Conservation (phyloP, 2,797 vertebrate species). For the Xenopus petersii region DNA sequence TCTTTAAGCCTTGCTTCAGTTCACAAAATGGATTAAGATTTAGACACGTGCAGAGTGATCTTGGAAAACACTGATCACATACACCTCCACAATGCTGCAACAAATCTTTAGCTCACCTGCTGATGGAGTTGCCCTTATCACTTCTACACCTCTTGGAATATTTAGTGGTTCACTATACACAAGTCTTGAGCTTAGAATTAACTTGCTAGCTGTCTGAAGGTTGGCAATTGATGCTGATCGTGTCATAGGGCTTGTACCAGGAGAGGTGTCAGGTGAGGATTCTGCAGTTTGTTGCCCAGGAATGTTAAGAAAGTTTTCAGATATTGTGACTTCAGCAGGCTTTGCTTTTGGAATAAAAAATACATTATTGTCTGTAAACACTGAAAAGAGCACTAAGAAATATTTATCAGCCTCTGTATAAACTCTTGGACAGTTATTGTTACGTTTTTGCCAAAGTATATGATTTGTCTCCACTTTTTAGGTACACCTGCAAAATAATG, state of each 20-base stretch:
- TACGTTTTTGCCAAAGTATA: too few relatives aligned
- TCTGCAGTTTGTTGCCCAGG: constrained; percentile 76
- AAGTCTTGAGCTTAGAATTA: constrained; percentile 91
- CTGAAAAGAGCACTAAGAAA: too few relatives aligned
- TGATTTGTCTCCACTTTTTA: too few relatives aligned
- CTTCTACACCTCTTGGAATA: constrained; percentile 87
- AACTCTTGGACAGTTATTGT: too few relatives aligned
- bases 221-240: constrained; percentile 95
- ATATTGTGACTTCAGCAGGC: constrained; percentile 64
- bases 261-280: constrained; percentile 83
- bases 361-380: constrained; percentile 6
- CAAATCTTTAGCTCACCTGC: constrained; percentile 73
- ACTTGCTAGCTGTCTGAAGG: constrained; percentile 94
- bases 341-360: constrained; percentile 67
- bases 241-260: constrained; percentile 77
- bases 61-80: too few relatives aligned
- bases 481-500: too few relatives aligned
- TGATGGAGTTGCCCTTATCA: constrained; percentile 92
- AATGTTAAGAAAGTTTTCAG: constrained; percentile 79
- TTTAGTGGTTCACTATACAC: constrained; percentile 90
- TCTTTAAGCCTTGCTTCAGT: too few relatives aligned
- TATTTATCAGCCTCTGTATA: too few relatives aligned
- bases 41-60: too few relatives aligned
- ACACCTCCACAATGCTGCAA: too few relatives aligned
- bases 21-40: too few relatives aligned